Evolutionary conservation across 2,797 vertebrate species (phyloP).

Genomic region (Myotis findleyi): DNA sequence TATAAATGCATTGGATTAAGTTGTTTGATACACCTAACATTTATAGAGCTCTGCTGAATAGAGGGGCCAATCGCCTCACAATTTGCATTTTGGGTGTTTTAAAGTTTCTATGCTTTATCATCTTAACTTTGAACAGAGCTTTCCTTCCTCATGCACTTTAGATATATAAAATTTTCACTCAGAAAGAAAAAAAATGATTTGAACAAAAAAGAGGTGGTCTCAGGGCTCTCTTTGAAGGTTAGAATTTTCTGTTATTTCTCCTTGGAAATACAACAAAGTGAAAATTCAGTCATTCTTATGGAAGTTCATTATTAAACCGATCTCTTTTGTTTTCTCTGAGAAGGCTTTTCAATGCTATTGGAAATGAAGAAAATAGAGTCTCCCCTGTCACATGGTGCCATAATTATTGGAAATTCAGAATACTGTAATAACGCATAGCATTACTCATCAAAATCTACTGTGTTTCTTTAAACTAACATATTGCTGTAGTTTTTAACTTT

Average conservation of each 20-base stretch:
- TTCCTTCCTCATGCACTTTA: neutral
- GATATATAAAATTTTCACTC: constrained; percentile 28
- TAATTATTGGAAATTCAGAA: neutral
- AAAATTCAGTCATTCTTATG: constrained; percentile 27
- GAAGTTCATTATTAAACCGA: constrained; percentile 14
- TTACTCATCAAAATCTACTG: constrained; percentile 2
- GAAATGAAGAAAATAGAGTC: constrained; percentile 21
- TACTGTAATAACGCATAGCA: neutral
- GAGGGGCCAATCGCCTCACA: neutral
- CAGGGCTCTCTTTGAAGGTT: neutral
- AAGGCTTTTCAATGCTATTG: constrained; percentile 10
- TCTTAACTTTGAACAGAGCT: neutral
- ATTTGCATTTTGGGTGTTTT: neutral
- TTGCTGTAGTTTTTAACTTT: neutral
- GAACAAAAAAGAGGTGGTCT: constrained; percentile 36
- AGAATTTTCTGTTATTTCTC: constrained; percentile 47
- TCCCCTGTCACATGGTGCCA: neutral
- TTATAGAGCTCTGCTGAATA: neutral
- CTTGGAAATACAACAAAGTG: neutral
- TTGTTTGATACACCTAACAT: neutral
- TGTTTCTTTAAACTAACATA: neutral
- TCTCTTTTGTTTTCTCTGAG: neutral
- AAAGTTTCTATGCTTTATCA: constrained; percentile 19
- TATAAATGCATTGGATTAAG: neutral
- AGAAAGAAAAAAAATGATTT: neutral